These are phyloP conservation scores for Isaurus tuberculatus DNA, from an alignment of 92 coral and sea anemone species.

Conservation along the genomic window DNA sequence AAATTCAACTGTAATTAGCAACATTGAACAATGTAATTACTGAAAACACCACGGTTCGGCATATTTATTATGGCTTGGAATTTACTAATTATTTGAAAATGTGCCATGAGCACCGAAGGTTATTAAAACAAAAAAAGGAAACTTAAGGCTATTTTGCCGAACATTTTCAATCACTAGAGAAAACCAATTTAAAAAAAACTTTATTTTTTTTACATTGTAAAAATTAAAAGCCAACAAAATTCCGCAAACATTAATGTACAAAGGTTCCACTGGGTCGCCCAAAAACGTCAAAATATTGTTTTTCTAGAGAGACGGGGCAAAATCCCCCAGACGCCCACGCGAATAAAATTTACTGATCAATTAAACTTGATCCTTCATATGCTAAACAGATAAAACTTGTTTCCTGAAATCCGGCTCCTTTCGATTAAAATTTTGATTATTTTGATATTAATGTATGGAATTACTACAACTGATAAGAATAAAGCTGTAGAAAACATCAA, in stretches of 20 bases:
- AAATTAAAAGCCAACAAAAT: too few species aligned
- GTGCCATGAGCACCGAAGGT: too few species aligned
- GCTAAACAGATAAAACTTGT: not conserved
- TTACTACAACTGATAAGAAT: not conserved
- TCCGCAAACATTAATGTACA: too few species aligned
- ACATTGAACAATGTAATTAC: not conserved
- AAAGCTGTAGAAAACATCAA: not conserved
- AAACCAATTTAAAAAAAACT: too few species aligned
- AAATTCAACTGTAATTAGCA: not conserved
- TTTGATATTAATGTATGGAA: not conserved
- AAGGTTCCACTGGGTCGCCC: too few species aligned
- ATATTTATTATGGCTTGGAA: not conserved
- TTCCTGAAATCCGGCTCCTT: constrained; percentile 2
- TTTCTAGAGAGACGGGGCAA: not conserved
- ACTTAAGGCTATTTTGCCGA: not conserved
- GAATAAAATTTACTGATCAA: not conserved
- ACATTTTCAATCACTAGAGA: not conserved
- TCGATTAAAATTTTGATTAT: not conserved
- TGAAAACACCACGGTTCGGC: not conserved
- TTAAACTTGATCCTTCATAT: not conserved
- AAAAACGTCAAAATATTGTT: not conserved
- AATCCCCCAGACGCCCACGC: not conserved
- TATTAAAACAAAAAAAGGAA: too few species aligned
- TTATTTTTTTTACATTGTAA: too few species aligned
- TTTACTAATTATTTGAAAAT: not conserved